phyloP scores from a whole-genome alignment of 2,888 invertebrate genomes.

The Aquatica leii region DNA sequence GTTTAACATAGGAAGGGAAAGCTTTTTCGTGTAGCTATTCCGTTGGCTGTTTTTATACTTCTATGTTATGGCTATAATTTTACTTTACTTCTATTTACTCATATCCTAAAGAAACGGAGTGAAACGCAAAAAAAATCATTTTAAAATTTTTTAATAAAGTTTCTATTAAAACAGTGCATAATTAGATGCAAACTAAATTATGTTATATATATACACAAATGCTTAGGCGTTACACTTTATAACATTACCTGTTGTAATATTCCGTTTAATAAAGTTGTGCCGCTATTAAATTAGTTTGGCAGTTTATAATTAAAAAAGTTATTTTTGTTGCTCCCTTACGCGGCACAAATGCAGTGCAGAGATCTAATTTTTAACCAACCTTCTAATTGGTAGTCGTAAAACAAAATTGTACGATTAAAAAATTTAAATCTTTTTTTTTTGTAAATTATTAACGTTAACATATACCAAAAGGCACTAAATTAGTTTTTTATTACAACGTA shows the following conservation, averaged over 20 bases:
- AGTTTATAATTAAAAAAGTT: slow-evolving; percentile 54
- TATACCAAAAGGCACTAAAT: too few species aligned
- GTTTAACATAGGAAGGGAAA: slow-evolving; percentile 37
- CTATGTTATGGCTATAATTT: slow-evolving; percentile 34
- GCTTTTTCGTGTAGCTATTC: slow-evolving; percentile 40
- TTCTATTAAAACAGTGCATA: slow-evolving; percentile 25
- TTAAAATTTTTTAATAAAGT: slow-evolving; percentile 34
- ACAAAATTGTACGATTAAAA: too few species aligned
- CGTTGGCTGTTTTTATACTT: slow-evolving; percentile 28
- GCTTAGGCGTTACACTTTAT: slow-evolving; percentile 33
- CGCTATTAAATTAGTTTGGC: slow-evolving; percentile 49
- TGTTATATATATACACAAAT: slow-evolving; percentile 20
- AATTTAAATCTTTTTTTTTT: too few species aligned
- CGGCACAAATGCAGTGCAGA: slow-evolving; percentile 20
- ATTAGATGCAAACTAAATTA: slow-evolving; percentile 33
- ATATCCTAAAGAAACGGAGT: slow-evolving; percentile 15
- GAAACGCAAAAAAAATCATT: slow-evolving; percentile 18
- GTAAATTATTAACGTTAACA: too few species aligned
- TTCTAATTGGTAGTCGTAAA: too few species aligned
- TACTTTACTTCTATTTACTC: slow-evolving; percentile 26
- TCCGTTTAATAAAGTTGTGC: slow-evolving; percentile 49
- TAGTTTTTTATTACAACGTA: too few species aligned
- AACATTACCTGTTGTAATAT: slow-evolving; percentile 47
- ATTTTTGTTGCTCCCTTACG: slow-evolving; percentile 27
- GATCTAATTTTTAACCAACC: slow-evolving; percentile 17